A percentile compares a stretch with the other conserved stretches of the same genome.
Evolutionary conservation across 2,888 invertebrate species (phyloP).

Genomic region (Branchipolynoe longqiensis): DNA sequence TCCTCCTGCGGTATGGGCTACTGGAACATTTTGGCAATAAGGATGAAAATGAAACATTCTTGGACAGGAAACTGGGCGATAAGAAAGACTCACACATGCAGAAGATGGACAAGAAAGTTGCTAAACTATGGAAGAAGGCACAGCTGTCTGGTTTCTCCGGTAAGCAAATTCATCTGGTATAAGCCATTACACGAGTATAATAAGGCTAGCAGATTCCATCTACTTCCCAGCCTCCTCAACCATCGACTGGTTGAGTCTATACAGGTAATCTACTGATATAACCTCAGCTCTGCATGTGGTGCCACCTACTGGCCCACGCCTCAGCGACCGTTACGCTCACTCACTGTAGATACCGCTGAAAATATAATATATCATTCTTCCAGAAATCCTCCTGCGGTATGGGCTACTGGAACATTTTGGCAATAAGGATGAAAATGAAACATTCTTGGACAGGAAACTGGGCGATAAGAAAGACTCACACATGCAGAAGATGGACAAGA

Average conservation of each 20-base stretch:
- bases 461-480: neutral
- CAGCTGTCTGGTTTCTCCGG: conserved; percentile 88
- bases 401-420: conserved; percentile 91
- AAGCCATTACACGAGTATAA: too few species aligned
- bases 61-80: neutral
- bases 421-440: conserved; percentile 80
- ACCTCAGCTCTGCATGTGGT: conserved; percentile 43
- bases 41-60: conserved; percentile 80
- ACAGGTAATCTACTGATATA: neutral
- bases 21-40: conserved; percentile 88
- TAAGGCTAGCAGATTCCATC: too few species aligned
- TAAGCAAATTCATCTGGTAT: too few species aligned
- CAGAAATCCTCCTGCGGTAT: conserved; percentile 90
- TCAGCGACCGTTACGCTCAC: too few species aligned
- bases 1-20: conserved; percentile 91
- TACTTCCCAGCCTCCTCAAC: too few species aligned
- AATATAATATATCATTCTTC: neutral
- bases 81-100: conserved; percentile 16
- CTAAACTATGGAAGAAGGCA: conserved; percentile 94
- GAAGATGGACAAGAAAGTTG: conserved; percentile 89
- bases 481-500: conserved; percentile 86
- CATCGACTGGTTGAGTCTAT: too few species aligned
- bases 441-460: conserved; percentile 5
- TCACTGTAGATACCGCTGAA: too few species aligned
- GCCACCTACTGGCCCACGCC: too few species aligned